Percentiles rank a stretch among this genome's conserved stretches.
phyloP scores from a whole-genome alignment of 2,888 invertebrate genomes.

The Malthinus flaveolus region DNA sequence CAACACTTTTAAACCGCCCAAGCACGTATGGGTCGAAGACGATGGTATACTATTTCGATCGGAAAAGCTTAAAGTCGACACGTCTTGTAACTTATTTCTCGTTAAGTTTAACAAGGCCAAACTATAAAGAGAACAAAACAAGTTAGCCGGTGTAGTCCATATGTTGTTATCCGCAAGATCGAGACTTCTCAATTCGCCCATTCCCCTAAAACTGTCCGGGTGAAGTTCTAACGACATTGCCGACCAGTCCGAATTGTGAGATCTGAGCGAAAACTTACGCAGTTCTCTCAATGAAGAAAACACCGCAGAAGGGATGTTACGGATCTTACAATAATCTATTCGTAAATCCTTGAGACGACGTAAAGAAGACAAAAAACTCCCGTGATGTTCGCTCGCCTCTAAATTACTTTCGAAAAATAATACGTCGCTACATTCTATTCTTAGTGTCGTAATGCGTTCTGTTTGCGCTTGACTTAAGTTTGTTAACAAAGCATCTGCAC shows the following conservation, averaged over 20 bases:
- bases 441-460: slow-evolving; percentile 69
- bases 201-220: slow-evolving; percentile 70
- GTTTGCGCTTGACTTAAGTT: slow-evolving; percentile 71
- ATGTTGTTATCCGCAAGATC: slow-evolving; percentile 78
- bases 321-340: slow-evolving; percentile 78
- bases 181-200: slow-evolving; percentile 67
- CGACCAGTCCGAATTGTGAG: slow-evolving; percentile 80
- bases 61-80: slow-evolving; percentile 74
- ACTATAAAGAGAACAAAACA: slow-evolving; percentile 72
- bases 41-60: slow-evolving; percentile 71
- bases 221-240: slow-evolving; percentile 77
- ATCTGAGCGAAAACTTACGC: slow-evolving; percentile 67
- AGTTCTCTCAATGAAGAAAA: slow-evolving; percentile 70
- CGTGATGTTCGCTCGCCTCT: slow-evolving; percentile 55
- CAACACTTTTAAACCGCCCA: slow-evolving; percentile 68
- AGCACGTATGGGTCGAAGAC: slow-evolving; percentile 62
- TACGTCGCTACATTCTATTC: slow-evolving; percentile 74
- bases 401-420: slow-evolving; percentile 74
- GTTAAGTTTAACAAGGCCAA: slow-evolving; percentile 73
- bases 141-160: slow-evolving; percentile 72
- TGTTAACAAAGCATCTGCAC: slow-evolving; percentile 68
- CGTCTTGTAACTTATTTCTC: slow-evolving; percentile 76
- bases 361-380: slow-evolving; percentile 63
- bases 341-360: slow-evolving; percentile 68
- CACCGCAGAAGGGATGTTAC: slow-evolving; percentile 71